phyloP scores from a whole-genome alignment of 2,113 vertebrate genomes.

The Microtus pennsylvanicus region DNA sequence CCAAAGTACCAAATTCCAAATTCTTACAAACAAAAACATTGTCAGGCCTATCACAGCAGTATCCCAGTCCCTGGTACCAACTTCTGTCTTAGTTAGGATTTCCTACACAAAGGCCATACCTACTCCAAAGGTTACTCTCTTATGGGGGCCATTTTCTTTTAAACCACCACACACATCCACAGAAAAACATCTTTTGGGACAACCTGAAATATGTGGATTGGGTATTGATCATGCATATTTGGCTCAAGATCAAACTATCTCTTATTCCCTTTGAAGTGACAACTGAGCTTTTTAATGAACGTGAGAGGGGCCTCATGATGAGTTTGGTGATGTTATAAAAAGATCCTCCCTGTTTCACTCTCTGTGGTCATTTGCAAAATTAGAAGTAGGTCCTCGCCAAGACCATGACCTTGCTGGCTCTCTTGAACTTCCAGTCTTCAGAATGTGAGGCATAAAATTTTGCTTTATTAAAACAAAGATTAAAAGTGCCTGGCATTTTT shows the following conservation, averaged over 20 bases:
- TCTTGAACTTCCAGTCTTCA: not conserved
- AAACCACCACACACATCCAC: not conserved
- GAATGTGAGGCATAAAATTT: not conserved
- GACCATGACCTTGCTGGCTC: not conserved
- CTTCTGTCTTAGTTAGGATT: too few relatives aligned
- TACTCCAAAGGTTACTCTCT: not conserved
- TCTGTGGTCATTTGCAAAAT: not conserved
- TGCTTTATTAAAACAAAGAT: not conserved
- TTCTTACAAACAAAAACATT: too few relatives aligned
- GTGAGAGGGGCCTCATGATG: rapidly evolving
- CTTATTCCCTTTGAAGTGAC: not conserved
- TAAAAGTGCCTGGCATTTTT: not conserved
- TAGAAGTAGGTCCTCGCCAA: not conserved
- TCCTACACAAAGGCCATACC: not conserved
- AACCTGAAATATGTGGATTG: not conserved
- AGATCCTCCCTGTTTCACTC: not conserved
- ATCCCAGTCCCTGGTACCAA: too few relatives aligned
- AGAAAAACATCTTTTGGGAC: not conserved
- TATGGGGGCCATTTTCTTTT: not conserved
- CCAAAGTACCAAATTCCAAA: too few relatives aligned
- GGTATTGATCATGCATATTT: not conserved
- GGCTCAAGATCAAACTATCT: not conserved
- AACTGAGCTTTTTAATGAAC: not conserved
- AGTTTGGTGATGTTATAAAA: not conserved
- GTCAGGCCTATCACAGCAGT: too few relatives aligned